Percentiles rank a stretch among this genome's conserved stretches.
These are phyloP conservation scores for Phoebastria nigripes DNA, from an alignment of 2,797 vertebrate species.

Conservation along the genomic window DNA sequence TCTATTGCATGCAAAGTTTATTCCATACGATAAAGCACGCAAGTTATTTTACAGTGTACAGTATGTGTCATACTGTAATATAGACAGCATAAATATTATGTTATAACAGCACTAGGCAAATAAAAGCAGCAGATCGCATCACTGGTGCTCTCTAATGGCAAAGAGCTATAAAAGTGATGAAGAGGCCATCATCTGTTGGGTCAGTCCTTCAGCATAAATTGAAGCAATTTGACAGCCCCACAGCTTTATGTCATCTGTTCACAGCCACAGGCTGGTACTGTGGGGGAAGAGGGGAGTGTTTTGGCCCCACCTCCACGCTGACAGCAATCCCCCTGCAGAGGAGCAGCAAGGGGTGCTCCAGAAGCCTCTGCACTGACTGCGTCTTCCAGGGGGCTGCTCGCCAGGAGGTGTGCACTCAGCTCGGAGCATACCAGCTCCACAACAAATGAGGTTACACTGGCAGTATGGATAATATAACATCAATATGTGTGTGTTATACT, in stretches of 20 bases:
- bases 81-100: neutral
- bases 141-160: neutral
- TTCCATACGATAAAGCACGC: neutral
- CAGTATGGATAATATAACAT: neutral
- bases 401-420: neutral
- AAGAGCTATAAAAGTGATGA: neutral
- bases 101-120: neutral
- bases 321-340: neutral
- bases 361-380: neutral
- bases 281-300: neutral
- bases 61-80: neutral
- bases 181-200: accelerated
- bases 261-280: neutral
- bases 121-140: neutral
- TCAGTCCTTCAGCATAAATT: neutral
- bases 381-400: neutral
- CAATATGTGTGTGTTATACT: accelerated
- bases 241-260: neutral
- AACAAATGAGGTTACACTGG: neutral
- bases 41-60: neutral
- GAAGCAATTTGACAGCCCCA: neutral
- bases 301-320: neutral
- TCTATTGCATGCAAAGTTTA: neutral
- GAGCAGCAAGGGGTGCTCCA: neutral
- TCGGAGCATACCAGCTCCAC: neutral